Evolutionary conservation across 2,797 vertebrate genomes (phyloP).

Genomic region (Pogoniulus pusillus): DNA sequence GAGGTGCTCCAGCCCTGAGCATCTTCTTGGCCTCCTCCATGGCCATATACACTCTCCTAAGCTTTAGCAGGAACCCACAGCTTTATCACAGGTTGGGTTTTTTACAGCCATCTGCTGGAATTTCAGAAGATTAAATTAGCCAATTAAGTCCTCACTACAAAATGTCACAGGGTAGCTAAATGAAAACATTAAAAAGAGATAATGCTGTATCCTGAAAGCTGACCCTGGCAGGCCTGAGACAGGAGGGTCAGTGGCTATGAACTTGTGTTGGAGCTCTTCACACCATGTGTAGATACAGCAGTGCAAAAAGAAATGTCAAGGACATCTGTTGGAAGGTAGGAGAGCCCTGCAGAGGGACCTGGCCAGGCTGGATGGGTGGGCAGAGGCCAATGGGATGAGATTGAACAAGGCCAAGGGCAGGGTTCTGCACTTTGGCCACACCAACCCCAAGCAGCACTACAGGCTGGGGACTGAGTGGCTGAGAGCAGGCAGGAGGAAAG

Average conservation of each 20-base stretch:
- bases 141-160: neutral
- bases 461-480: no score
- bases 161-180: neutral
- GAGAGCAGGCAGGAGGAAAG: no score
- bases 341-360: no score
- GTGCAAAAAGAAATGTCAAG: neutral
- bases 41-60: rapidly evolving
- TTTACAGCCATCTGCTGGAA: neutral
- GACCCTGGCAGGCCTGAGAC: rapidly evolving
- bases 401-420: no score
- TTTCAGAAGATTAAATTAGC: neutral
- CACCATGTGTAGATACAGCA: neutral
- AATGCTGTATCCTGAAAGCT: neutral
- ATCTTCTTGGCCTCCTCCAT: no score
- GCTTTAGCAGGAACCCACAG: neutral
- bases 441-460: no score
- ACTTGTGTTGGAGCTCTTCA: neutral
- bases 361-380: no score
- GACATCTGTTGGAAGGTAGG: no score
- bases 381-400: no score
- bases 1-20: no score
- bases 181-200: neutral
- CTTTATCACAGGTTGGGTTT: neutral
- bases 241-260: neutral
- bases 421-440: no score